Base-by-base conservation (phyloP, 2,888 invertebrate species). In the Phymatocera aterrima region DNA sequence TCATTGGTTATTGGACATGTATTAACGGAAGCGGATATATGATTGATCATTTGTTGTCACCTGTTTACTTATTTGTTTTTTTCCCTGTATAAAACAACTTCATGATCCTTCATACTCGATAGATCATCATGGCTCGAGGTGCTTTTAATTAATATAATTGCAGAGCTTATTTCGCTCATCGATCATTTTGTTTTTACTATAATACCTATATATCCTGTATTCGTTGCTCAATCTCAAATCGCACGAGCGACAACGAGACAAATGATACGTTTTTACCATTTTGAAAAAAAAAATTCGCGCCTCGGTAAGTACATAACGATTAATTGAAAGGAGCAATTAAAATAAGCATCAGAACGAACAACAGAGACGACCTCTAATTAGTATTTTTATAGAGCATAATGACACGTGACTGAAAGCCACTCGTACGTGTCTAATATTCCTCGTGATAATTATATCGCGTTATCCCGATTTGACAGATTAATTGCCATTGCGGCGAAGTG, bases 401-500 rank as follows among this genome's bases (percentile, higher is more conserved):
- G 46, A 37, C 64, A 4, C 37, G 8, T 10, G 64, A 64, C 18
- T 18, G 3, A 64, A 28, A 12, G 64, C 18, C 37, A 40, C 37
- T 24, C 43, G 43, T 46, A 8, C 54, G 43, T 68, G 24, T 43
- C 46, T 28, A 68, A n/a, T 40, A 24, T 24, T 2, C 46, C 43
- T 68, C n/a, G n/a, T n/a, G n/a, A n/a, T 68, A 68, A 68, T 68
- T 68, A 68, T 46, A 68, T 68, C 28, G 43, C 24, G 28, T 24
- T 46, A 10, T 68, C n/a, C 43, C 28, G 46, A 43, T 43, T 68
- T 28, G n/a, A 46, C 6, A 28, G 37, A 15, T 0, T 34, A 18
- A 37, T 64, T 37, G 37, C 64, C 64, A 18, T 64, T n/a, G 34
- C 64, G 1, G 51, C 10, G 68, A 68, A 43, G 15, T 8, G 46